Percentiles rank a stretch among this genome's conserved stretches.
phyloP scores from a whole-genome alignment of 2,888 invertebrate genomes.

The Chrysina gloriosa region DNA sequence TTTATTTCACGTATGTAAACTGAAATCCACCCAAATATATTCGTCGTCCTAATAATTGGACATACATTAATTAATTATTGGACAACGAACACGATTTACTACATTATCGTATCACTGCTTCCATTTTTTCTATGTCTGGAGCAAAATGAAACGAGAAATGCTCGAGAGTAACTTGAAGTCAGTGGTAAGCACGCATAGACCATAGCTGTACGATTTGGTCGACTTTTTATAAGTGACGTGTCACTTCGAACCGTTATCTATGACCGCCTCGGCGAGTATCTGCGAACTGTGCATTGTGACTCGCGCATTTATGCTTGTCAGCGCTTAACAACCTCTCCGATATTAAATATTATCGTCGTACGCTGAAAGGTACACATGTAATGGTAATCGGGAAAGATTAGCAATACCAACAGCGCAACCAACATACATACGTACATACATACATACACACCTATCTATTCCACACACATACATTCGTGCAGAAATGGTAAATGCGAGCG shows the following conservation, averaged over 20 bases:
- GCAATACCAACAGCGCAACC: slow-evolving; percentile 37
- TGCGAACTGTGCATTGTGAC: background rate
- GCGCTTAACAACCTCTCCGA: slow-evolving; percentile 39
- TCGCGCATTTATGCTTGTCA: slow-evolving; percentile 1
- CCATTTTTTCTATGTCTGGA: too few species aligned
- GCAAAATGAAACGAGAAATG: too few species aligned
- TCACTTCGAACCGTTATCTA: background rate
- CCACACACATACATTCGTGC: background rate
- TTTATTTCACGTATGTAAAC: too few species aligned
- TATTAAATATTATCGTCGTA: slow-evolving; percentile 43
- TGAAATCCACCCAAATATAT: too few species aligned
- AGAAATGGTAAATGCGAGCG: slow-evolving; percentile 11
- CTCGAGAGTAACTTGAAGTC: too few species aligned
- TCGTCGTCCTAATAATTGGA: background rate
- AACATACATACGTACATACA: background rate
- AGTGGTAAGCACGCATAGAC: background rate
- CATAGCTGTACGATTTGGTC: background rate
- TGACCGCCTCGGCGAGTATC: background rate
- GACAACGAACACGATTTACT: too few species aligned
- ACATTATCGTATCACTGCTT: too few species aligned
- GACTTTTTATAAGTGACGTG: background rate
- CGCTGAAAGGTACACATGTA: slow-evolving; percentile 50
- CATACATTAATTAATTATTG: background rate
- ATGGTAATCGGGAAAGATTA: slow-evolving; percentile 48
- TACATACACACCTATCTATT: too few species aligned